Evolutionary conservation across 2,888 invertebrate genomes (phyloP).

Genomic region (Ferrisia virgata): DNA sequence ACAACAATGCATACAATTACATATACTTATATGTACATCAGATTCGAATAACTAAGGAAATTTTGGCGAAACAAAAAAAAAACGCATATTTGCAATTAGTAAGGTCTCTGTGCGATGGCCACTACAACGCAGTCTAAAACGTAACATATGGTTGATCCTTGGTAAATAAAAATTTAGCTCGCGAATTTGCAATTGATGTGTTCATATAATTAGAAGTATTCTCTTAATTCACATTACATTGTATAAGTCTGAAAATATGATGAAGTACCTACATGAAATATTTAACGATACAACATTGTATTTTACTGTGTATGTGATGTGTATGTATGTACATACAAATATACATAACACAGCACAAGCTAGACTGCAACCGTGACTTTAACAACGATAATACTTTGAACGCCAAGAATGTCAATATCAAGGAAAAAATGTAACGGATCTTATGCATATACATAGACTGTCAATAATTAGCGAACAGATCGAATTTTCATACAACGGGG

Average conservation of each 20-base stretch:
- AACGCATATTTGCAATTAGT: neutral
- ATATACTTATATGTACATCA: neutral
- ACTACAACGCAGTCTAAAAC: neutral
- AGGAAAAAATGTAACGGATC: neutral
- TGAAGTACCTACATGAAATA: neutral
- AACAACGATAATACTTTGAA: neutral
- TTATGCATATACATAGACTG: neutral
- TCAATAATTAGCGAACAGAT: neutral
- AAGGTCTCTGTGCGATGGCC: no score
- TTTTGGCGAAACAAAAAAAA: neutral
- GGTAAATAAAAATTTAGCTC: neutral
- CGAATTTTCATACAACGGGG: neutral
- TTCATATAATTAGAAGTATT: neutral
- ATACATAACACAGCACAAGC: neutral
- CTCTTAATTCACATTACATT: neutral
- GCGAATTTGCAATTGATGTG: neutral
- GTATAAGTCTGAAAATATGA: neutral
- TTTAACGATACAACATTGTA: neutral
- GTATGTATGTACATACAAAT: neutral
- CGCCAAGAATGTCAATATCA: neutral
- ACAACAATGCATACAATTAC: neutral
- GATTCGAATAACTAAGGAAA: neutral
- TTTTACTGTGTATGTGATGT: no score
- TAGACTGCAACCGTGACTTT: neutral
- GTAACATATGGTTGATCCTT: neutral